A percentile compares a stretch with the other conserved stretches of the same genome.
These are phyloP conservation scores for Trisateles emortualis DNA, from an alignment of 2,888 invertebrate genomes.

Conservation along the genomic window DNA sequence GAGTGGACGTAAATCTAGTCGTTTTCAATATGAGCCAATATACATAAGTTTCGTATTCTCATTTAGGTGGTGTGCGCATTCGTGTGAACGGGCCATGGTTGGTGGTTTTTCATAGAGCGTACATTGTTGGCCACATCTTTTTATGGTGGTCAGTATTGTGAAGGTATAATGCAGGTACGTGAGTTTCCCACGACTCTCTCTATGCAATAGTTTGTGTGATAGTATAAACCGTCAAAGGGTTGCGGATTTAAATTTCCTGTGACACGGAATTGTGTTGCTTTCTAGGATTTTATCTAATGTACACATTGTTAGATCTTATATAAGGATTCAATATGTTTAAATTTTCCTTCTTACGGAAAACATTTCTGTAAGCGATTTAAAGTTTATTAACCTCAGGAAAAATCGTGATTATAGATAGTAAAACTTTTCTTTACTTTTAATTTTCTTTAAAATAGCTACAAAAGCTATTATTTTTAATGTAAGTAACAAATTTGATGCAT, in stretches of 20 bases:
- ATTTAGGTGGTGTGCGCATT: slow-evolving; percentile 37
- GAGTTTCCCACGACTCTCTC: slow-evolving; percentile 70
- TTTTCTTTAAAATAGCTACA: neutral
- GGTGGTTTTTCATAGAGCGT: slow-evolving; percentile 68
- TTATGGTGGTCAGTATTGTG: slow-evolving; percentile 72
- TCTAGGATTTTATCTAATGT: neutral
- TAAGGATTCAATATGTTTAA: no score
- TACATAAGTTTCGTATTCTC: slow-evolving; percentile 29
- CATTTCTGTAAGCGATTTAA: no score
- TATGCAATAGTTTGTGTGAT: slow-evolving; percentile 28
- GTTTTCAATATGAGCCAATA: slow-evolving; percentile 32
- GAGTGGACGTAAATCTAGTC: slow-evolving; percentile 25
- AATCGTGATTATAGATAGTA: neutral
- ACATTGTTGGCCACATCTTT: slow-evolving; percentile 73
- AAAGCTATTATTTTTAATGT: neutral
- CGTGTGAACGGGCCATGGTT: slow-evolving; percentile 67
- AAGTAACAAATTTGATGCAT: neutral
- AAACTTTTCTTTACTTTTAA: neutral
- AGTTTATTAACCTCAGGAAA: neutral
- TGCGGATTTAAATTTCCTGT: slow-evolving; percentile 32
- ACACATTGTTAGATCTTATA: neutral
- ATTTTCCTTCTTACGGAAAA: no score
- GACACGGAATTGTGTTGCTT: slow-evolving; percentile 18
- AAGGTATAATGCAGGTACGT: slow-evolving; percentile 53
- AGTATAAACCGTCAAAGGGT: slow-evolving; percentile 23